Evolutionary conservation across 1,140 invertebrate genomes (phyloP).

Genomic region (Drosophila hydei): DNA sequence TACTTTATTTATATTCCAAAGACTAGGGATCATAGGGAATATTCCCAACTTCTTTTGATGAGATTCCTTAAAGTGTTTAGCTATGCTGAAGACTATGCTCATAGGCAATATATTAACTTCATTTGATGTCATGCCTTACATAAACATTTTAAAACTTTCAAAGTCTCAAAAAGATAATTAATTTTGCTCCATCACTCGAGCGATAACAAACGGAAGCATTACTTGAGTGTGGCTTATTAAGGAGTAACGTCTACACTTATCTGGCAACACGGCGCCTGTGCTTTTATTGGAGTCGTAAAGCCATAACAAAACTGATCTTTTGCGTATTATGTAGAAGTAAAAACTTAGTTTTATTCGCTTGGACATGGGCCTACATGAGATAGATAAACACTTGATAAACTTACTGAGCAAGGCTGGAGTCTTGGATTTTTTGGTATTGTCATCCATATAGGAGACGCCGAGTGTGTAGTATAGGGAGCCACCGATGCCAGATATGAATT

Average conservation of each 20-base stretch:
- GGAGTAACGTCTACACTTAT: slow-evolving; percentile 7
- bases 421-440: slow-evolving; percentile 89
- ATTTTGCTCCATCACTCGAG: slow-evolving; percentile 5
- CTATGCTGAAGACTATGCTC: no score
- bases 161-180: background rate
- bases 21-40: no score
- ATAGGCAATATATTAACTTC: no score
- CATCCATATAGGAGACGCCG: slow-evolving; percentile 89
- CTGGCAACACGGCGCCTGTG: background rate
- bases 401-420: slow-evolving; percentile 88
- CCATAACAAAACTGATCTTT: background rate
- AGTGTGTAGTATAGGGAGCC: slow-evolving; percentile 88
- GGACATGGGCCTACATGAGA: no score
- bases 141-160: background rate
- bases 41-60: no score
- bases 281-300: slow-evolving; percentile 13
- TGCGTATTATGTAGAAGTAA: background rate
- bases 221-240: background rate
- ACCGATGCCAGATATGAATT: slow-evolving; percentile 88
- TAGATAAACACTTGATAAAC: slow-evolving; percentile 52
- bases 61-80: no score
- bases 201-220: slow-evolving; percentile 19
- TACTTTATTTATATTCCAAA: no score
- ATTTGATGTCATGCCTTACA: no score
- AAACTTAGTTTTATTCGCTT: no score